phyloP scores from a whole-genome alignment of 1,140 invertebrate genomes.

The Psilanteris sp. region DNA sequence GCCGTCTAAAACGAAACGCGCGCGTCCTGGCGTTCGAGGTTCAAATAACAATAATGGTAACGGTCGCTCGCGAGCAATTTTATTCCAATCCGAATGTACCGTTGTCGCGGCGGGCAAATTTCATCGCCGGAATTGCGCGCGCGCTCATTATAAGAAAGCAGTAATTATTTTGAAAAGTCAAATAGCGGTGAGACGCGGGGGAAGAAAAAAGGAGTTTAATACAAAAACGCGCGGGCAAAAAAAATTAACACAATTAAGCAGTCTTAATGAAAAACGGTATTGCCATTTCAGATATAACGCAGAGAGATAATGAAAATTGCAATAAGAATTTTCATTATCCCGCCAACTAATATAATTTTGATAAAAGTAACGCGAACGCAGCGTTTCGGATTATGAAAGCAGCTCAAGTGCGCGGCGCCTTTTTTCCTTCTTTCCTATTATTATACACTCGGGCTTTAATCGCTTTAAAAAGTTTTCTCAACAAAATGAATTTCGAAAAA shows the following conservation, averaged over 20 bases:
- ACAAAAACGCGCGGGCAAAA: neutral
- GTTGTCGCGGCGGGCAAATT: too few relatives aligned
- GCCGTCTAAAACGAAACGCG: too few relatives aligned
- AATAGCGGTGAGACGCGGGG: neutral
- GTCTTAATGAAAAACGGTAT: slow-evolving; percentile 49
- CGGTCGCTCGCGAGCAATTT: too few relatives aligned
- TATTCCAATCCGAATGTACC: too few relatives aligned
- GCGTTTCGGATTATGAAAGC: slow-evolving; percentile 53
- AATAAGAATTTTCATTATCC: slow-evolving; percentile 63
- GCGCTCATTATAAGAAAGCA: slow-evolving; percentile 11
- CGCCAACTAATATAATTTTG: slow-evolving; percentile 58
- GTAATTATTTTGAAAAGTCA: slow-evolving; percentile 13
- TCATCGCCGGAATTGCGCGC: too few relatives aligned
- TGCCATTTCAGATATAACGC: slow-evolving; percentile 47
- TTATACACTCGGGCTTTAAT: slow-evolving; percentile 49
- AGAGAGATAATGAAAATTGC: slow-evolving; percentile 57
- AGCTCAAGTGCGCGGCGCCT: slow-evolving; percentile 32
- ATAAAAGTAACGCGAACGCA: slow-evolving; percentile 52
- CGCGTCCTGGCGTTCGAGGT: too few relatives aligned
- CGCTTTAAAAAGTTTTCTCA: slow-evolving; percentile 33
- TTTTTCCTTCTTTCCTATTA: slow-evolving; percentile 21
- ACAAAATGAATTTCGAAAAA: slow-evolving; percentile 8
- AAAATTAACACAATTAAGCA: slow-evolving; percentile 38
- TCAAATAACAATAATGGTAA: too few relatives aligned
- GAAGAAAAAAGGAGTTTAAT: neutral